Evolutionary conservation across 1,140 invertebrate genomes (phyloP), one percentile per base, ranked within the genome.

Genomic region (Parasteatoda tepidariorum): DNA sequence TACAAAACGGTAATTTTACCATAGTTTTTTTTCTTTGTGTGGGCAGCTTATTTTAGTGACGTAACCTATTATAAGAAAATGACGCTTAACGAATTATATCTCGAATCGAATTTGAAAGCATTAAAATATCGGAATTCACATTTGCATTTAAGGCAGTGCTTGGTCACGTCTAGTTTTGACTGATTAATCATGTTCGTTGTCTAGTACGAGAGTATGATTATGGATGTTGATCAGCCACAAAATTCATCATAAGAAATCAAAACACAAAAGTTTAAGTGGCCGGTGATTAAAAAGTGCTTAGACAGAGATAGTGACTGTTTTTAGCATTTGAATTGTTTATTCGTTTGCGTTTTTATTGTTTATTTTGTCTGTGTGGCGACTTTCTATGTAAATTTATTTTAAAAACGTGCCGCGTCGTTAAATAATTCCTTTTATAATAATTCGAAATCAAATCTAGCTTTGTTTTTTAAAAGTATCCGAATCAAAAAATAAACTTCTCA

Each of bases 231-330:
- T 71, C 68, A 31, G 55, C 30, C 41, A 71, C 41, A 30, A 48
- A 71, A 30, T 30, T 48, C 38, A 48, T 48, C 38, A 13, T 48
- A n/a, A n/a, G 38, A 18, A 48, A 18, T 48, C 38, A 48, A n/a
- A 22, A 6, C 24, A 59, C 18, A 59, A 59, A 59, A 22, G 18
- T 18, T 22, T 26, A 59, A 22, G 24, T 59, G n/a, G 71, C 22
- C 71, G 11, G n/a, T 55, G 54, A 74, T 74, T 74, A 74, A 74
- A 74, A 74, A 74, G 71, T 74, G 55, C 57, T 74, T 31, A 74
- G 71, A 61, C 71, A 31, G 71, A 74, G 61, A 61, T 74, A 74
- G 55, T 31, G 34, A 61, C 24, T 38, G 55, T 74, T 74, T 61
- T 61, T 61, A 15, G 22, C 66, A 15, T 38, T 22, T 68, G 11